Conservation (phyloP, 2,888 invertebrate genomes). For the Nephrocerus scutellatus region DNA sequence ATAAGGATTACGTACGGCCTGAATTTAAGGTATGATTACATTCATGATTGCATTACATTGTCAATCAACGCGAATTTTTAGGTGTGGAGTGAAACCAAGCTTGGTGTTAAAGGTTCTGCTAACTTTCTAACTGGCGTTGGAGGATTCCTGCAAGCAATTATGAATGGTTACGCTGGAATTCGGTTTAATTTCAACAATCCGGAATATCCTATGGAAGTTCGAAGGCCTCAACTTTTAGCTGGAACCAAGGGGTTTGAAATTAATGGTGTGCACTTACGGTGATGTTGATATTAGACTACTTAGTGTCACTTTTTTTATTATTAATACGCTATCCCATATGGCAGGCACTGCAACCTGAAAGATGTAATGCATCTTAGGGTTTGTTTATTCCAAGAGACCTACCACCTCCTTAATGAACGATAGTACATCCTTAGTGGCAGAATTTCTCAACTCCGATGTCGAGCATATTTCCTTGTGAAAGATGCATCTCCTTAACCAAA, state of each 20-base stretch:
- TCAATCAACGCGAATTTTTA: constrained; percentile 23
- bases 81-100: constrained; percentile 55
- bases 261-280: constrained; percentile 38
- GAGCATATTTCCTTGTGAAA: no score
- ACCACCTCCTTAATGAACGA: no score
- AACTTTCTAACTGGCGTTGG: constrained; percentile 59
- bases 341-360: no score
- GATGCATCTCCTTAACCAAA: no score
- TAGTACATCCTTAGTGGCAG: no score
- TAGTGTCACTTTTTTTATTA: no score
- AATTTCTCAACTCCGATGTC: no score
- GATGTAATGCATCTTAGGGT: no score
- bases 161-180: constrained; percentile 55
- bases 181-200: no score
- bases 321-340: no score
- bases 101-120: constrained; percentile 51
- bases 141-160: constrained; percentile 54
- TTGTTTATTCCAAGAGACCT: no score
- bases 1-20: constrained; percentile 51
- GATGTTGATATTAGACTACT: no score
- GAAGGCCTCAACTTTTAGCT: constrained; percentile 47
- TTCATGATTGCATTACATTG: background rate
- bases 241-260: constrained; percentile 46
- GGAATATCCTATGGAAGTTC: constrained; percentile 48
- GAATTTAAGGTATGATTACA: constrained; percentile 51